Conservation (phyloP, 2,797 vertebrate genomes). For the Eutrigla gurnardus region DNA sequence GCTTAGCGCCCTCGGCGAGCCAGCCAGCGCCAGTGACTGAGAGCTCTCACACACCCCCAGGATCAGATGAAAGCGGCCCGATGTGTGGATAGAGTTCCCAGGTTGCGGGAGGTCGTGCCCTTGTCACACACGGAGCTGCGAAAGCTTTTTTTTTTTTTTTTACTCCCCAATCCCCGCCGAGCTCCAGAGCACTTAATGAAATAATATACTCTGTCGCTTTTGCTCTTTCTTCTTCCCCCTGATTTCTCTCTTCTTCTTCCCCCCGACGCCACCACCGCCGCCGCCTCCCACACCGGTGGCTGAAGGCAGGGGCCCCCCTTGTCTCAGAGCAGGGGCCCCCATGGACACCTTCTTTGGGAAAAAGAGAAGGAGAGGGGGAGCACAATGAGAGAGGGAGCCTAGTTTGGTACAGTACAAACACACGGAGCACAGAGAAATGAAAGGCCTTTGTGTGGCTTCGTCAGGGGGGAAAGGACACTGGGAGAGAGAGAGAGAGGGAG, state of each 20-base stretch:
- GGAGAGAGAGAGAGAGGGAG: slow-evolving; percentile 55
- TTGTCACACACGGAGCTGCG: slow-evolving; percentile 92
- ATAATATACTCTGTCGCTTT: slow-evolving; percentile 90
- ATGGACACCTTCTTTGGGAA: slow-evolving; percentile 78
- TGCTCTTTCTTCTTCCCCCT: slow-evolving; percentile 65
- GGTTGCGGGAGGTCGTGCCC: slow-evolving; percentile 93
- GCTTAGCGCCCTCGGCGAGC: slow-evolving; percentile 83
- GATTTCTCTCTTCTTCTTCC: slow-evolving; percentile 46
- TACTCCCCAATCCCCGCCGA: slow-evolving; percentile 87
- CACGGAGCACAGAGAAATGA: slow-evolving; percentile 73
- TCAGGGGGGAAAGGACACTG: slow-evolving; percentile 57
- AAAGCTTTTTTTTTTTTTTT: slow-evolving; percentile 78
- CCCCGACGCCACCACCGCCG: slow-evolving; percentile 20
- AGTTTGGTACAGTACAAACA: slow-evolving; percentile 82
- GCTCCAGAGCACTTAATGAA: slow-evolving; percentile 95
- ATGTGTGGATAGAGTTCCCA: slow-evolving; percentile 78
- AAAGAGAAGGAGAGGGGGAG: slow-evolving; percentile 57
- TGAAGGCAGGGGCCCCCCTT: slow-evolving; percentile 61
- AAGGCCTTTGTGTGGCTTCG: slow-evolving; percentile 80
- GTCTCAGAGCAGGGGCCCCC: slow-evolving; percentile 74
- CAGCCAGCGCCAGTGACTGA: slow-evolving; percentile 84
- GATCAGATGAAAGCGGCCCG: slow-evolving; percentile 67
- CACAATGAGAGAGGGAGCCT: slow-evolving; percentile 74
- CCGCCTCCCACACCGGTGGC: slow-evolving; percentile 47
- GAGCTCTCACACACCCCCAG: slow-evolving; percentile 74